These are phyloP conservation scores for Ptychoptera albimana DNA, from an alignment of 2,888 invertebrate species.

Conservation along the genomic window DNA sequence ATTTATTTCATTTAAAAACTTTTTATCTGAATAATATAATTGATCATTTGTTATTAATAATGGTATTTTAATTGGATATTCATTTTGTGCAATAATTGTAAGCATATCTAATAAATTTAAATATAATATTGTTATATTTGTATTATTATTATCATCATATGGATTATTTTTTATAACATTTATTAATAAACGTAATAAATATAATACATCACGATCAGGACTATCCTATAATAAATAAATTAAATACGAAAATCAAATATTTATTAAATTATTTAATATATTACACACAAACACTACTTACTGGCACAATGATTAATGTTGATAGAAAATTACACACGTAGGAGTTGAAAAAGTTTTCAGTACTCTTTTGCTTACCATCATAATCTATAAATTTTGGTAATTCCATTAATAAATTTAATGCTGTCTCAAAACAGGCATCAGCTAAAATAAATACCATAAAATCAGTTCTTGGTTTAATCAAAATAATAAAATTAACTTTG, in stretches of 20 bases:
- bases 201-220: slow-evolving; percentile 73
- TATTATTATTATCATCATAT: slow-evolving; percentile 50
- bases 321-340: slow-evolving; percentile 67
- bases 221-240: slow-evolving; percentile 46
- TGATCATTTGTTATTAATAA: slow-evolving; percentile 86
- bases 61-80: slow-evolving; percentile 72
- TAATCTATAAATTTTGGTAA: slow-evolving; percentile 48
- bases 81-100: slow-evolving; percentile 63
- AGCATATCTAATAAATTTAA: slow-evolving; percentile 63
- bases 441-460: slow-evolving; percentile 36
- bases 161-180: slow-evolving; percentile 62
- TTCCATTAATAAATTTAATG: slow-evolving; percentile 63
- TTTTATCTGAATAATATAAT: slow-evolving; percentile 76
- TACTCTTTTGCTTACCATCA: slow-evolving; percentile 59
- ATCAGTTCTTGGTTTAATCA: too few relatives aligned
- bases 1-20: slow-evolving; percentile 67
- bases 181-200: slow-evolving; percentile 61
- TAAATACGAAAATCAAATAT: not conserved
- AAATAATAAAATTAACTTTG: not conserved
- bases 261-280: not conserved
- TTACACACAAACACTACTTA: slow-evolving; percentile 26
- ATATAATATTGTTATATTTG: slow-evolving; percentile 47
- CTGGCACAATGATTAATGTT: slow-evolving; percentile 67
- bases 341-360: slow-evolving; percentile 52
- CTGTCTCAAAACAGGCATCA: slow-evolving; percentile 86